Percentiles rank a stretch among this genome's conserved stretches.
Conservation (phyloP, 2,888 invertebrate species). For the Rhingia rostrata region DNA sequence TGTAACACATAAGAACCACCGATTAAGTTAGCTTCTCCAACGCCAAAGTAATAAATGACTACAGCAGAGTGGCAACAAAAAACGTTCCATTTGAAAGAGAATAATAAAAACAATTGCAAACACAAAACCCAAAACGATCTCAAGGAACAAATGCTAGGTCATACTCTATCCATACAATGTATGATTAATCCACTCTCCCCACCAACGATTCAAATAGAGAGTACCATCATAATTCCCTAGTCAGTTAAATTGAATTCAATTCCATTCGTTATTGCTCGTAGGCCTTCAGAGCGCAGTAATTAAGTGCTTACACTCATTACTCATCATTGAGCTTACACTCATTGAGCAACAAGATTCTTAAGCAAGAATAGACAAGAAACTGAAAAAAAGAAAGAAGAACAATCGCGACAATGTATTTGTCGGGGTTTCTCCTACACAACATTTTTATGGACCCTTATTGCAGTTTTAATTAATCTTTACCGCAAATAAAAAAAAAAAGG, state of each 20-base stretch:
- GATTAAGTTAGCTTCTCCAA: no score
- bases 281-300: conserved; percentile 19
- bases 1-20: no score
- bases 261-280: conserved; percentile 2
- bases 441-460: conserved; percentile 50
- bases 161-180: no score
- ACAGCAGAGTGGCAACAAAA: no score
- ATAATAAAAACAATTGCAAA: no score
- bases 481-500: conserved; percentile 23
- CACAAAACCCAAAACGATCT: no score
- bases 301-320: conserved; percentile 10
- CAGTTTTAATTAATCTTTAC: conserved; percentile 46
- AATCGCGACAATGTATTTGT: conserved; percentile 10
- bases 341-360: conserved; percentile 20
- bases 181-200: not conserved
- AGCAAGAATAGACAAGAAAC: not conserved
- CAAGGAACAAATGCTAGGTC: no score
- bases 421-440: conserved; percentile 8
- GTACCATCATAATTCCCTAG: not conserved
- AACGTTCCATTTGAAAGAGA: no score
- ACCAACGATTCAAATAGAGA: not conserved
- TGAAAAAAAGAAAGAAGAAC: not conserved
- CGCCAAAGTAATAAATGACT: no score
- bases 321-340: conserved; percentile 30
- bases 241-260: conserved; percentile 1